Conservation (phyloP, 2,113 vertebrate species). For the Pogona vitticeps region DNA sequence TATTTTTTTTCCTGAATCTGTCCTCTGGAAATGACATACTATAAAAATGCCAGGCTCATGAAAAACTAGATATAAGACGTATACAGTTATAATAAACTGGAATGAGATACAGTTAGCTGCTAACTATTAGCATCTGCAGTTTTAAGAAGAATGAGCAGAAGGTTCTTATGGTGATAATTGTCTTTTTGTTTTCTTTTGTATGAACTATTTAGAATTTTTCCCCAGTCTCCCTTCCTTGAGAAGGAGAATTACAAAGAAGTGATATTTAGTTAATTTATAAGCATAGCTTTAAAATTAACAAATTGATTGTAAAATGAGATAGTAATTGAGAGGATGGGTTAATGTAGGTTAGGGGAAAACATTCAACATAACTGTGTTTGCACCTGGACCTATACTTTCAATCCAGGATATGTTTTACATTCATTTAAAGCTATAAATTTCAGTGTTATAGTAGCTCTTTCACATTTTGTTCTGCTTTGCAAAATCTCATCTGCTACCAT, state of each 20-base stretch:
- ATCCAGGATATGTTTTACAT: slow-evolving; percentile 29
- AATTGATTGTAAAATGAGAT: background rate
- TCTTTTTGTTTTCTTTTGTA: background rate
- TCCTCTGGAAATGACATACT: background rate
- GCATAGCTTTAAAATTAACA: slow-evolving; percentile 19
- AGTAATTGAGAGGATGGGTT: slow-evolving; percentile 9
- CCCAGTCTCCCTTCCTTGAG: background rate
- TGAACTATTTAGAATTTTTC: background rate
- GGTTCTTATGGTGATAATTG: background rate
- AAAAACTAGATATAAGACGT: slow-evolving; percentile 31
- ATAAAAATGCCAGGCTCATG: fast-evolving
- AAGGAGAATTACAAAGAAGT: background rate
- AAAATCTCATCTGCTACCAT: background rate
- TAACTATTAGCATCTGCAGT: background rate
- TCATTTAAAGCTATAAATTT: background rate
- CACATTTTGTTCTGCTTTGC: slow-evolving; percentile 10
- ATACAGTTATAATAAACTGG: background rate
- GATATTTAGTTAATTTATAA: slow-evolving; percentile 1
- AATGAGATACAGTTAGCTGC: slow-evolving; percentile 5
- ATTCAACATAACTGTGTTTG: background rate
- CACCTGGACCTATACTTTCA: background rate
- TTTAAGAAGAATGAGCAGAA: slow-evolving; percentile 6
- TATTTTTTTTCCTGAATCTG: slow-evolving; percentile 5
- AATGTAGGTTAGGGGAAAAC: background rate
- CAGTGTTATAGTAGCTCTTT: background rate